Percentiles rank a stretch among this genome's conserved stretches.
These are phyloP conservation scores for Tetranychus truncatus DNA, from an alignment of 2,888 invertebrate genomes.

Conservation along the genomic window DNA sequence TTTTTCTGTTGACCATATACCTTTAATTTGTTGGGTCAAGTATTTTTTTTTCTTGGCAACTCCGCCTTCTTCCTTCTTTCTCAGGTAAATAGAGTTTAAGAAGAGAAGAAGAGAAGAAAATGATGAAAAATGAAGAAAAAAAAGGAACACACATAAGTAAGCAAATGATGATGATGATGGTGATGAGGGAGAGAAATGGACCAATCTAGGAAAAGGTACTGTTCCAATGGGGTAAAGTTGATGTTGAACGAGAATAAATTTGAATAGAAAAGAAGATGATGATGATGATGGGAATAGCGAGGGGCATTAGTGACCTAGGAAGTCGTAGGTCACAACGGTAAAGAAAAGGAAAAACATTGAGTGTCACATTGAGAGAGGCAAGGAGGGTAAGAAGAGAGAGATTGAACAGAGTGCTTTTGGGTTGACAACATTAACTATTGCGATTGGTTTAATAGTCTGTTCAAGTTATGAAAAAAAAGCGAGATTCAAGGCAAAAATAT, in stretches of 20 bases:
- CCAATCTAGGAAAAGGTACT: neutral
- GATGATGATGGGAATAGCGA: neutral
- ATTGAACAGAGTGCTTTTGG: neutral
- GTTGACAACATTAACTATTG: no score
- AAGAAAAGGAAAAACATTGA: neutral
- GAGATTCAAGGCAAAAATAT: no score
- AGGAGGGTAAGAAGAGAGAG: neutral
- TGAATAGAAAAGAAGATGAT: neutral
- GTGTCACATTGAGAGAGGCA: neutral
- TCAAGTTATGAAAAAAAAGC: no score
- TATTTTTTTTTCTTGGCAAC: neutral
- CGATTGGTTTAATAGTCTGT: no score
- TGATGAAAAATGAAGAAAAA: neutral
- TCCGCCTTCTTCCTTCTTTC: neutral
- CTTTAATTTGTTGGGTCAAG: neutral
- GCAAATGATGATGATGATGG: neutral
- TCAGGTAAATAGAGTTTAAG: neutral
- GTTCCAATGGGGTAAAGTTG: neutral
- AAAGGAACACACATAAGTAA: neutral
- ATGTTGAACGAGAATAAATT: neutral
- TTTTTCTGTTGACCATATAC: neutral
- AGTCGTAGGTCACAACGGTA: neutral
- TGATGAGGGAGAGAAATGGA: neutral
- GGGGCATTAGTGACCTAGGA: neutral
- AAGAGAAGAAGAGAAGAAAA: neutral